Conservation (phyloP, 2,888 invertebrate species). For the Apamea sordens region DNA sequence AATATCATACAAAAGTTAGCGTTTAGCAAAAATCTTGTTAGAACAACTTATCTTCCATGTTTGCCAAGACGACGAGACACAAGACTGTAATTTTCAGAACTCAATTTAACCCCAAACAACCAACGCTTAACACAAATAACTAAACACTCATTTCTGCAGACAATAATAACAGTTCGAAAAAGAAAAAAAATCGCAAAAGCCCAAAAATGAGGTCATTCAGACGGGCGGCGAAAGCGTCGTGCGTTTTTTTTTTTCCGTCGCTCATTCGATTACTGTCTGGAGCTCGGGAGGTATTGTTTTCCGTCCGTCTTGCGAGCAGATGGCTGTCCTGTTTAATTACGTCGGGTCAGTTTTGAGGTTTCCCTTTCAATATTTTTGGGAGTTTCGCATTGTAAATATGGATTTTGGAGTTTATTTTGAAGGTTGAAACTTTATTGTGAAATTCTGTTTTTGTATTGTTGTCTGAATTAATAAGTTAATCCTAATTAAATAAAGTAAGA, state of each 20-base stretch:
- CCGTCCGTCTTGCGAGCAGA: constrained; percentile 61
- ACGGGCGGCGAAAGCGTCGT: constrained; percentile 47
- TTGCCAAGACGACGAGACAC: neutral
- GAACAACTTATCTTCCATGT: neutral
- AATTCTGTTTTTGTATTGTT: neutral
- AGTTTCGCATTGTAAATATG: constrained; percentile 6
- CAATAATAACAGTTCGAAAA: constrained; percentile 32
- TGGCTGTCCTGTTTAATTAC: constrained; percentile 61
- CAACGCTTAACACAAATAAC: neutral
- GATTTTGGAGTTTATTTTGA: neutral
- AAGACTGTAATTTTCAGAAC: neutral
- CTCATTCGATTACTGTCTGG: constrained; percentile 67
- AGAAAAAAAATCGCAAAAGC: constrained; percentile 22
- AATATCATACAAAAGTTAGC: neutral
- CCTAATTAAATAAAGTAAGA: neutral
- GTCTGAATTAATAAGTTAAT: neutral
- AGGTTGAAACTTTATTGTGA: neutral
- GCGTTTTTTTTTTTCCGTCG: constrained; percentile 52
- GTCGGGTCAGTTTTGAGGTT: constrained; percentile 30
- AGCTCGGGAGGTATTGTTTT: constrained; percentile 51
- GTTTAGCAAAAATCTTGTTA: neutral
- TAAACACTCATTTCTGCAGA: constrained; percentile 27
- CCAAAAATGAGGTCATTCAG: constrained; percentile 65
- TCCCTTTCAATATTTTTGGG: constrained; percentile 38
- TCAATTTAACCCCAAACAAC: neutral